phyloP scores from a whole-genome alignment of 1,140 invertebrate genomes.

The Sarcophaga bullata region DNA sequence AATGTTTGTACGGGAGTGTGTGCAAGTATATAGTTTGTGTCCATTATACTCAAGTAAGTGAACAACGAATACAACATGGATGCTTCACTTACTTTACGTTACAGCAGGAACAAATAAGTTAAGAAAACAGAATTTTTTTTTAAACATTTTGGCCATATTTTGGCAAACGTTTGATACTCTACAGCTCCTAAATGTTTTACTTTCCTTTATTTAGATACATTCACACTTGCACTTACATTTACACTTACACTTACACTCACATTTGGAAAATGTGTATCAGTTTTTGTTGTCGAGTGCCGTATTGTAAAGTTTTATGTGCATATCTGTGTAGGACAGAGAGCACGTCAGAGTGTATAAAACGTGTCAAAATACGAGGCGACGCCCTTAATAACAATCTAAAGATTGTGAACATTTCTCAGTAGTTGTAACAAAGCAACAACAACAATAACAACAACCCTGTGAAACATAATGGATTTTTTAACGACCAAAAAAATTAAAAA shows the following conservation, averaged over 20 bases:
- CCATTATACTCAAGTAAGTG: conserved; percentile 17
- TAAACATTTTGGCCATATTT: neutral
- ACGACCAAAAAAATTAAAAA: neutral
- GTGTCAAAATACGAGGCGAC: conserved; percentile 38
- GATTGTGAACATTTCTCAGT: conserved; percentile 21
- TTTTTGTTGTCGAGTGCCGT: neutral
- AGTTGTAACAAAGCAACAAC: neutral
- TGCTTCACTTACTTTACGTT: conserved; percentile 9
- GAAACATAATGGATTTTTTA: neutral
- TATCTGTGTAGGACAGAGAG: neutral
- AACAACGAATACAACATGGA: neutral
- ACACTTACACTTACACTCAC: too few species aligned
- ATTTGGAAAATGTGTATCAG: neutral
- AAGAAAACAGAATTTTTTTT: neutral
- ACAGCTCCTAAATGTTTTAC: neutral
- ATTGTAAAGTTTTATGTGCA: neutral
- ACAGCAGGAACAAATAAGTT: neutral
- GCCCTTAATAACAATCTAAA: conserved; percentile 29
- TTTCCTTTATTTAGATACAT: too few species aligned
- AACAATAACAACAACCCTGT: neutral
- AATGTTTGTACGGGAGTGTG: neutral
- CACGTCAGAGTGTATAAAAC: neutral
- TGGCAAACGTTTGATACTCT: neutral
- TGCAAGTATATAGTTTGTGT: neutral
- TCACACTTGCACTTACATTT: too few species aligned